phyloP scores from a whole-genome alignment of 2,797 vertebrate genomes.

The Paedocypris micromegethes region DNA sequence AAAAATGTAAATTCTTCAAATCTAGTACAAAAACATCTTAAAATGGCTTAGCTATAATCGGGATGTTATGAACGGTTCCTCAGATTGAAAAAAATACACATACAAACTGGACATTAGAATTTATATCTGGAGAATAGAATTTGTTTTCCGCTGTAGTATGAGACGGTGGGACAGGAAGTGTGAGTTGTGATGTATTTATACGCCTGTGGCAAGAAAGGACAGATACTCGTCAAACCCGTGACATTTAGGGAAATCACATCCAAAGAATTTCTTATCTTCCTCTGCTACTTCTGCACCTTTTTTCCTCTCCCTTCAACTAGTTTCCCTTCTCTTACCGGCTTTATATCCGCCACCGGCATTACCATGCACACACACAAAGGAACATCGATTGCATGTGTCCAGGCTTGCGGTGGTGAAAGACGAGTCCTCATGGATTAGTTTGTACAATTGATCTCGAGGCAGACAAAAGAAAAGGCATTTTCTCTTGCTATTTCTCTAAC shows the following conservation, averaged over 20 bases:
- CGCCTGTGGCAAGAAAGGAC: constrained; percentile 43
- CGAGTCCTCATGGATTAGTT: constrained; percentile 66
- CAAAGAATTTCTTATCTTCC: constrained; percentile 61
- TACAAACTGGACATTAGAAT: no score
- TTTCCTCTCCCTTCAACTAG: constrained; percentile 14
- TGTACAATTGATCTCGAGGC: constrained; percentile 71
- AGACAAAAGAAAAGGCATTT: constrained; percentile 55
- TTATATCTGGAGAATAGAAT: no score
- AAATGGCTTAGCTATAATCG: no score
- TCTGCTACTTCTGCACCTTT: constrained; percentile 39
- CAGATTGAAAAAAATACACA: no score
- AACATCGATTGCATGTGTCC: constrained; percentile 51
- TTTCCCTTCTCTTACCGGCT: constrained; percentile 37
- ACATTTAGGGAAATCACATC: constrained; percentile 71
- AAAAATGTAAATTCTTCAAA: no score
- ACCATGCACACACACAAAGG: constrained; percentile 17
- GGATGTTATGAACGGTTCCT: no score
- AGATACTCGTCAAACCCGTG: constrained; percentile 55
- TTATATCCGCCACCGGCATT: constrained; percentile 45
- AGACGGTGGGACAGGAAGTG: constrained; percentile 10
- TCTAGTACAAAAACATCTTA: no score
- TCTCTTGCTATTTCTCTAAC: constrained; percentile 36
- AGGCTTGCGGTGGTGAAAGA: constrained; percentile 51
- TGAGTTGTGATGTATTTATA: constrained; percentile 47
- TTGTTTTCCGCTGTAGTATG: constrained; percentile 1